A percentile compares a stretch with the other conserved stretches of the same genome.
Conservation (phyloP, 2,797 vertebrate genomes). For the Decapterus maruadsi region DNA sequence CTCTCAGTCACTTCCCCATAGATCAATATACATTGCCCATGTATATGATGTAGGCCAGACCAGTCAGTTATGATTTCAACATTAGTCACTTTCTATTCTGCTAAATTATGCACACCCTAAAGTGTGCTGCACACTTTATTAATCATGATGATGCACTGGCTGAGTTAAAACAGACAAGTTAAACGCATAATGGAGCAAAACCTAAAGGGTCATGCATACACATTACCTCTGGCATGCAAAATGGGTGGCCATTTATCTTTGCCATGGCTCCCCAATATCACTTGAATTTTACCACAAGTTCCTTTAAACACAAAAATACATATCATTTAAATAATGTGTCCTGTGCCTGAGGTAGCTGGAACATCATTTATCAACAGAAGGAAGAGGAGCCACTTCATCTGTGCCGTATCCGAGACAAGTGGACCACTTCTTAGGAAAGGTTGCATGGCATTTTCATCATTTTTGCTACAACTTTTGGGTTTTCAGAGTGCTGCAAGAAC, state of each 20-base stretch:
- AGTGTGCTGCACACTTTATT: conserved; percentile 33
- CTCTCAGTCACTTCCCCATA: conserved; percentile 8
- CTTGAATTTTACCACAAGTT: not conserved
- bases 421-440: not conserved
- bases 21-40: conserved; percentile 20
- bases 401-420: conserved; percentile 1
- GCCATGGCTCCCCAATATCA: not conserved
- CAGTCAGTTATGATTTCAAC: conserved; percentile 39
- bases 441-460: conserved; percentile 23
- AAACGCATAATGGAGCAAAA: conserved; percentile 18
- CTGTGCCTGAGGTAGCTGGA: not conserved
- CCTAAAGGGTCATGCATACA: not conserved
- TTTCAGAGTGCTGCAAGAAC: conserved; percentile 26
- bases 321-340: conserved; percentile 18
- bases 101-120: conserved; percentile 22
- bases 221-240: not conserved
- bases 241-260: conserved; percentile 5
- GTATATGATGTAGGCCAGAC: not conserved
- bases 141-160: conserved; percentile 39
- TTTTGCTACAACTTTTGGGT: conserved; percentile 2
- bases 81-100: conserved; percentile 29
- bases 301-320: conserved; percentile 15
- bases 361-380: conserved; percentile 20
- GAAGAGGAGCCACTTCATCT: conserved; percentile 18
- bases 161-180: conserved; percentile 25